A percentile compares a stretch with the other conserved stretches of the same genome.
These are phyloP conservation scores for Oceanites oceanicus DNA, from an alignment of 2,113 vertebrate genomes.

Conservation along the genomic window DNA sequence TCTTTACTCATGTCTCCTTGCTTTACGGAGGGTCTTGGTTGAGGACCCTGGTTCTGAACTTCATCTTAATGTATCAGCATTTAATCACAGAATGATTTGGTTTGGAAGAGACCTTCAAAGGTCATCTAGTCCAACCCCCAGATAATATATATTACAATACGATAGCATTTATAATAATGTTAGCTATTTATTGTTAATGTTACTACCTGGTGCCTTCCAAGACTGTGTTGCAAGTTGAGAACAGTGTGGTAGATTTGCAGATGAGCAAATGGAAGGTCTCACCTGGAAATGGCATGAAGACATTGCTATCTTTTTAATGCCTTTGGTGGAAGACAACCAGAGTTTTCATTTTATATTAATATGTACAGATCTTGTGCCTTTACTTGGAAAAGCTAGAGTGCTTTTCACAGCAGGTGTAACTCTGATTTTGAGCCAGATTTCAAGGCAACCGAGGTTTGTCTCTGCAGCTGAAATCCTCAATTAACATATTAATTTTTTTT, in stretches of 20 bases:
- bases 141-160: background rate
- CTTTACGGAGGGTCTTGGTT: background rate
- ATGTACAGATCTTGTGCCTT: background rate
- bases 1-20: background rate
- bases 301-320: background rate
- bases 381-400: background rate
- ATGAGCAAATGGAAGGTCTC: background rate
- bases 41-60: background rate
- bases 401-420: constrained; percentile 14
- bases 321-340: background rate
- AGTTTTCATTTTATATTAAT: background rate
- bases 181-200: background rate
- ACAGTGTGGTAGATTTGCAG: background rate
- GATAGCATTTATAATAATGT: background rate
- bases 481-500: constrained; percentile 40
- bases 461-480: constrained; percentile 12
- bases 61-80: background rate
- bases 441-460: background rate
- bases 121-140: background rate
- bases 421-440: constrained; percentile 33
- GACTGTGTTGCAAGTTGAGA: background rate
- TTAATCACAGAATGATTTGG: background rate
- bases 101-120: background rate
- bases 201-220: background rate
- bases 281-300: background rate